These are phyloP conservation scores for Limnephilus lunatus DNA, from an alignment of 2,888 invertebrate species.

Conservation along the genomic window DNA sequence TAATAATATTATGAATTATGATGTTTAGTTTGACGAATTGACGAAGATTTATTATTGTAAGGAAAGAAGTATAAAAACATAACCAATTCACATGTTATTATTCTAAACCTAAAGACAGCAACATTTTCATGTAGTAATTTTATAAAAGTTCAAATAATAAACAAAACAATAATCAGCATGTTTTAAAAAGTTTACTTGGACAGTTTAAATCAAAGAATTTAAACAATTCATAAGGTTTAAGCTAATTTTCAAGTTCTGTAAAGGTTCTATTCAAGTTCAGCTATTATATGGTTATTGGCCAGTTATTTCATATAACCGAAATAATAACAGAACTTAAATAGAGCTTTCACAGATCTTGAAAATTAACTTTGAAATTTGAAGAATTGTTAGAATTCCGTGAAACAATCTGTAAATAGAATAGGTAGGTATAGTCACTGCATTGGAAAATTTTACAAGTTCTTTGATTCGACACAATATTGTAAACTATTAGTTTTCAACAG, in stretches of 20 bases:
- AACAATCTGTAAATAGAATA: neutral
- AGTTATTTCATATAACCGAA: no score
- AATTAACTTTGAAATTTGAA: no score
- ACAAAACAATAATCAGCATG: neutral
- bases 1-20: no score
- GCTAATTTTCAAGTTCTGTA: no score
- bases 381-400: no score
- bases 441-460: neutral
- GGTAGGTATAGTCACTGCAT: neutral
- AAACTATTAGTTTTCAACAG: neutral
- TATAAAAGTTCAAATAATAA: neutral
- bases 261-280: no score
- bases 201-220: no score
- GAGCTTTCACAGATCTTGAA: no score
- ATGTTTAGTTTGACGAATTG: no score
- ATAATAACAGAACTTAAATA: no score
- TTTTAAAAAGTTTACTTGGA: neutral
- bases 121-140: neutral
- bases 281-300: no score
- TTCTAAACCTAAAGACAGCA: neutral
- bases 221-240: no score
- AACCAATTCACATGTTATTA: neutral
- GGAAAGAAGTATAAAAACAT: neutral
- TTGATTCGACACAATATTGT: neutral
- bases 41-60: neutral